These are phyloP conservation scores for Oreohelix idahoensis DNA, from an alignment of 1,140 invertebrate species.

Conservation along the genomic window DNA sequence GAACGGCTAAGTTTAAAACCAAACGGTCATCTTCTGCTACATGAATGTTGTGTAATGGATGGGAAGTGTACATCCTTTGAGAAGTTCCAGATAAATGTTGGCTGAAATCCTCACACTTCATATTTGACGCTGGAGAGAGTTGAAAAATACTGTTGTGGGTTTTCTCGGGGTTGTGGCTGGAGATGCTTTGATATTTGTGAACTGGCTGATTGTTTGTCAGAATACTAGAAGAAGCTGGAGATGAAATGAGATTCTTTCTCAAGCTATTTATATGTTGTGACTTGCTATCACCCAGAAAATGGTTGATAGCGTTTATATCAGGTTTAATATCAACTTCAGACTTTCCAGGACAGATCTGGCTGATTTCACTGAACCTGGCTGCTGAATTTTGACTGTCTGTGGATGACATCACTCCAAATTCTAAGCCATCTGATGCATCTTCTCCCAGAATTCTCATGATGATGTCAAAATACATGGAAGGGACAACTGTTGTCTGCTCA, in stretches of 20 bases:
- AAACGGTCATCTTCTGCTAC: not conserved
- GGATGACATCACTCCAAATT: not conserved
- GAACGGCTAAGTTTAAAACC: not conserved
- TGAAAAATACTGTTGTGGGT: not conserved
- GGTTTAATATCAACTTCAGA: slow-evolving; percentile 23
- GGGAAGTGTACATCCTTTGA: not conserved
- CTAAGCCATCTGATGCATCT: not conserved
- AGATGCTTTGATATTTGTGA: not conserved
- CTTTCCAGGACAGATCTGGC: not conserved
- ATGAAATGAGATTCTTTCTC: not conserved
- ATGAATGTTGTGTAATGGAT: not conserved
- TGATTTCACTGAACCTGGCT: not conserved
- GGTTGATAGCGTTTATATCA: slow-evolving; percentile 10
- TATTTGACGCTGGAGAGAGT: not conserved
- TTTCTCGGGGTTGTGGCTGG: not conserved
- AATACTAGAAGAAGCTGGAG: not conserved
- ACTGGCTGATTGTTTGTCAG: not conserved
- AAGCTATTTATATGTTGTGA: not conserved
- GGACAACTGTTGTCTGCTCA: no score
- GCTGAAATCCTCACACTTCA: no score
- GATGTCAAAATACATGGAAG: slow-evolving; percentile 7
- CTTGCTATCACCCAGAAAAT: not conserved
- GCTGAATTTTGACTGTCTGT: not conserved
- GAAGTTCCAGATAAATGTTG: not conserved
- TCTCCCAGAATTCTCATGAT: slow-evolving; percentile 22